phyloP scores from a whole-genome alignment of 1,140 invertebrate genomes.

The Drosophila pseudoananassae region DNA sequence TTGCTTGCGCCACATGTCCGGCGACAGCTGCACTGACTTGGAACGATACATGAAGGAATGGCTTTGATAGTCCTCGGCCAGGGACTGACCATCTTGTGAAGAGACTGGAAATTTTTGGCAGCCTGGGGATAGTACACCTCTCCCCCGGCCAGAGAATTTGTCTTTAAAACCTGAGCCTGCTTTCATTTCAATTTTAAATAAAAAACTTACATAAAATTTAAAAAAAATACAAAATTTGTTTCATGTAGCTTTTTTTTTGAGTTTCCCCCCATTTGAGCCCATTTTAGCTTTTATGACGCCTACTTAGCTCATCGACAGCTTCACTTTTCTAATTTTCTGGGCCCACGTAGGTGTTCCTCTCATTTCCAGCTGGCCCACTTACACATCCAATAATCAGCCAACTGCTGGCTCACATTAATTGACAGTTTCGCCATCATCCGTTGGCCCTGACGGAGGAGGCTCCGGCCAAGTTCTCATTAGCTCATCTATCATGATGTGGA shows the following conservation, averaged over 20 bases:
- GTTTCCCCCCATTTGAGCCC: no score
- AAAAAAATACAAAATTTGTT: no score
- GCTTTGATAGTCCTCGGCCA: not conserved
- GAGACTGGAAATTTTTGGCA: not conserved
- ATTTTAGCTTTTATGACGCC: conserved; percentile 5
- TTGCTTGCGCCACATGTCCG: not conserved
- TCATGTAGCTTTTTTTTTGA: no score
- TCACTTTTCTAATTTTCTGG: conserved; percentile 3
- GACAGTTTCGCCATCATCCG: conserved; percentile 48
- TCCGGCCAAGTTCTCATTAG: conserved; percentile 49
- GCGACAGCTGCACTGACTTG: not conserved
- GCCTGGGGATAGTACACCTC: not conserved
- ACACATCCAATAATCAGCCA: conserved; percentile 29
- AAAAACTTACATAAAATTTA: no score
- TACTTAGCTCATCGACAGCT: conserved; percentile 14
- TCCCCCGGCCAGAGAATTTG: not conserved
- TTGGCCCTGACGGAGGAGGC: conserved; percentile 17
- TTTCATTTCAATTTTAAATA: not conserved
- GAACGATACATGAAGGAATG: not conserved
- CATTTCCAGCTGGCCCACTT: not conserved
- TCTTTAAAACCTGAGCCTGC: not conserved
- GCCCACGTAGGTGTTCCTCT: not conserved
- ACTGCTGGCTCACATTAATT: conserved; percentile 54
- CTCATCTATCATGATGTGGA: conserved; percentile 57
- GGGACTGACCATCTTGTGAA: not conserved